These are phyloP conservation scores for Peribatodes rhomboidaria DNA, from an alignment of 2,888 invertebrate genomes.

Conservation along the genomic window DNA sequence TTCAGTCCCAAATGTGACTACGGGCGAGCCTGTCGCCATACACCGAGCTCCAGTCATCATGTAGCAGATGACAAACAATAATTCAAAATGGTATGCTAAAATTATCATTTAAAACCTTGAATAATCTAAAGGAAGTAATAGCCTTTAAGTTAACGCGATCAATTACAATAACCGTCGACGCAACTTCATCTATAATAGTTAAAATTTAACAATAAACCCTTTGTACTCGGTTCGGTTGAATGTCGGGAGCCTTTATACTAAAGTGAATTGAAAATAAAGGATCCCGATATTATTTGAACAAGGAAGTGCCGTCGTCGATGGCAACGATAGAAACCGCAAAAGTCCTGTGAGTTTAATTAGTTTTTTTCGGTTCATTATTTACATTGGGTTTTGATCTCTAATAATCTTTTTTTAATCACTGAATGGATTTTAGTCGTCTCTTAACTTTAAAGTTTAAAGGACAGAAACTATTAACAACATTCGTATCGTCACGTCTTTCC, in stretches of 20 bases:
- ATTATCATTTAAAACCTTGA: background rate
- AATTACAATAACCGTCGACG: background rate
- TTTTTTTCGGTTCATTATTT: conserved; percentile 25
- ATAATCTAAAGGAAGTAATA: background rate
- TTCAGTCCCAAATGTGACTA: no score
- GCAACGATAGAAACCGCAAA: conserved; percentile 12
- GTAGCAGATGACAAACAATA: no score
- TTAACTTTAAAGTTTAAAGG: no score
- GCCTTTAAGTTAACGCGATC: background rate
- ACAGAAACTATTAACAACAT: no score
- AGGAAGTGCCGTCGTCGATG: conserved; percentile 28
- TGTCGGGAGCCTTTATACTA: background rate
- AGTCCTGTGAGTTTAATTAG: conserved; percentile 36
- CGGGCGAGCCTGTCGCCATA: no score
- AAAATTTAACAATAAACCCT: conserved; percentile 16
- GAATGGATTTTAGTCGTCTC: no score
- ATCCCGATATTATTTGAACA: conserved; percentile 35
- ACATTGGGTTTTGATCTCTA: background rate
- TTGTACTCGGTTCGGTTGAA: conserved; percentile 8
- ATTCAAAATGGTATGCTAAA: no score
- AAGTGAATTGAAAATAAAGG: conserved; percentile 22
- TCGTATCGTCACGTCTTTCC: no score
- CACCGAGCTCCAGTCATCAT: no score
- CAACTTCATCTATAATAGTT: conserved; percentile 1
- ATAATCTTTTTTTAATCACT: no score